A percentile compares a stretch with the other conserved stretches of the same genome.
These are phyloP conservation scores for Muscicapa adusta DNA, from an alignment of 2,113 vertebrate species.

Conservation along the genomic window DNA sequence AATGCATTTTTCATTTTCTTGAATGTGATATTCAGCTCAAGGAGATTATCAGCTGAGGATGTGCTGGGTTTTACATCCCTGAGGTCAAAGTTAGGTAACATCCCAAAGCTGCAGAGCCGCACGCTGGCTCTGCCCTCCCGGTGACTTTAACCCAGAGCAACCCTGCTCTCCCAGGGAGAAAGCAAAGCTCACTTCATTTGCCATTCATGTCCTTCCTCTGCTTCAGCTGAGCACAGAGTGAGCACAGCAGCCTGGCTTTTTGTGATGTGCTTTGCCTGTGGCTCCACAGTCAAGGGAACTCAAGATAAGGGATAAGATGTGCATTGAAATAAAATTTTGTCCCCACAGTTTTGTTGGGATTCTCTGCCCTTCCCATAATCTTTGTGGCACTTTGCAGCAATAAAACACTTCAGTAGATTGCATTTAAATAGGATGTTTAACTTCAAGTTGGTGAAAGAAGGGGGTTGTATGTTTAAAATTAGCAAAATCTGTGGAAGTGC, in stretches of 20 bases:
- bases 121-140: not conserved
- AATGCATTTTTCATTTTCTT: conserved; percentile 9
- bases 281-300: not conserved
- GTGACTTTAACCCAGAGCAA: not conserved
- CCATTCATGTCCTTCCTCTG: not conserved
- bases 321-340: not conserved
- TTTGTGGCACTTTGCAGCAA: not conserved
- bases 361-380: not conserved
- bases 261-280: not conserved
- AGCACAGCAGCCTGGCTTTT: not conserved
- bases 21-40: not conserved
- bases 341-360: not conserved
- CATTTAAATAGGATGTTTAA: not conserved
- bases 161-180: not conserved
- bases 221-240: not conserved
- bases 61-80: not conserved
- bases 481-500: not conserved
- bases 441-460: not conserved
- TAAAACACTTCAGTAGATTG: not conserved
- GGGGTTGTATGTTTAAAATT: not conserved
- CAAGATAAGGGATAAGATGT: not conserved
- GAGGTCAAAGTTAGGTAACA: not conserved
- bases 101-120: not conserved
- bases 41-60: not conserved
- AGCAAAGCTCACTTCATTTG: not conserved